These are phyloP conservation scores for Heliangelus exortis DNA, from an alignment of 2,797 vertebrate species.

Conservation along the genomic window DNA sequence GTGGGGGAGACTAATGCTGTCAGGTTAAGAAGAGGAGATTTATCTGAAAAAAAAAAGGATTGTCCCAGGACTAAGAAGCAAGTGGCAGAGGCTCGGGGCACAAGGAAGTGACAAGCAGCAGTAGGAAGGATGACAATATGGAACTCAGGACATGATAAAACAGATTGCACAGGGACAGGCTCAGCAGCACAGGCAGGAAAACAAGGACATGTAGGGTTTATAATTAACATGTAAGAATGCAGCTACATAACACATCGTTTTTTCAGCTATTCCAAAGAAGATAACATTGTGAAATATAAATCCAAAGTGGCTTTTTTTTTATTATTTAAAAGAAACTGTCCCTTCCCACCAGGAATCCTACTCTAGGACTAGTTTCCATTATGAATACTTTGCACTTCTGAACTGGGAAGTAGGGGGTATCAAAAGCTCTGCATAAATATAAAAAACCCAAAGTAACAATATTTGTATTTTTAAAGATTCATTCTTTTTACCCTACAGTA, in stretches of 20 bases:
- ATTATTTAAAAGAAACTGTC: neutral
- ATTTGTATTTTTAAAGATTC: neutral
- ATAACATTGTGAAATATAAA: neutral
- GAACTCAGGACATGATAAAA: neutral
- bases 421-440: neutral
- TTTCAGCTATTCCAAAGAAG: conserved; percentile 16
- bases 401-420: neutral
- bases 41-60: neutral
- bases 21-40: neutral
- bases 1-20: neutral
- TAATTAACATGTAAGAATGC: conserved; percentile 9
- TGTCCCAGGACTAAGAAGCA: neutral
- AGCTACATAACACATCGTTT: neutral
- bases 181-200: neutral
- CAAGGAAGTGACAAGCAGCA: neutral
- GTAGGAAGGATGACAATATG: neutral
- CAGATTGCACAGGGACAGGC: neutral
- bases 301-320: neutral
- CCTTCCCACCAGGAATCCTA: neutral
- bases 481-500: neutral
- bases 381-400: neutral
- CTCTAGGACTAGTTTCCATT: neutral
- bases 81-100: neutral
- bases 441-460: neutral
- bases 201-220: neutral